Evolutionary conservation across 2,888 invertebrate genomes (phyloP).

Genomic region (Caradrina kadenii): DNA sequence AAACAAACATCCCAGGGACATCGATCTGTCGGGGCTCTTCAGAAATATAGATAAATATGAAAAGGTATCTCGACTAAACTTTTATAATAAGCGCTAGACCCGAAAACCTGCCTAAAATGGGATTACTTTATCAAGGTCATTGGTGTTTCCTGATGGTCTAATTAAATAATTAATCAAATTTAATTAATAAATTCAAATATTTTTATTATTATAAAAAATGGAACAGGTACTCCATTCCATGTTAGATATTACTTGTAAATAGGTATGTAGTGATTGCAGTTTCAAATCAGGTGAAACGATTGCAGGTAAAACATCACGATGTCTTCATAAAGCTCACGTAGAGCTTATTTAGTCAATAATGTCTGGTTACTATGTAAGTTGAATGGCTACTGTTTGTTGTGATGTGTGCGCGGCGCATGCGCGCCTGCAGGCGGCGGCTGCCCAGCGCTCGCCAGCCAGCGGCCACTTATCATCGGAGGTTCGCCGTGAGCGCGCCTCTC

Average conservation of each 20-base stretch:
- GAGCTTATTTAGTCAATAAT: slow-evolving; percentile 78
- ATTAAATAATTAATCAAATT: too few species aligned
- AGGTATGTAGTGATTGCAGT: background rate
- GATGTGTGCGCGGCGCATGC: slow-evolving; percentile 77
- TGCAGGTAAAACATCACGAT: slow-evolving; percentile 20
- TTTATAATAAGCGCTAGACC: background rate
- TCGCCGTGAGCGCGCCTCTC: slow-evolving; percentile 75
- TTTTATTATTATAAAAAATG: background rate
- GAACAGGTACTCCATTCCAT: background rate
- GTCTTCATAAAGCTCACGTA: slow-evolving; percentile 46
- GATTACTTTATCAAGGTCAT: background rate
- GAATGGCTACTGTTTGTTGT: slow-evolving; percentile 75
- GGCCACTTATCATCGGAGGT: slow-evolving; percentile 74
- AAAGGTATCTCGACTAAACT: too few species aligned
- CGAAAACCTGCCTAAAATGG: background rate
- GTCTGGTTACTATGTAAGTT: slow-evolving; percentile 67
- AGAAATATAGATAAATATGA: too few species aligned
- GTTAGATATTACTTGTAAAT: background rate
- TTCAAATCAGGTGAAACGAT: slow-evolving; percentile 2
- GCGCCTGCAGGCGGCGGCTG: slow-evolving; percentile 60
- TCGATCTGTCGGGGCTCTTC: too few species aligned
- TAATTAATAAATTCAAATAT: background rate
- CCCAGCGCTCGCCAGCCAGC: slow-evolving; percentile 57
- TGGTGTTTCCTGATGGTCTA: background rate
- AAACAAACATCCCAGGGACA: too few species aligned